These are phyloP conservation scores for Heterodera carotae DNA, from an alignment of 1,140 invertebrate genomes.

Conservation along the genomic window DNA sequence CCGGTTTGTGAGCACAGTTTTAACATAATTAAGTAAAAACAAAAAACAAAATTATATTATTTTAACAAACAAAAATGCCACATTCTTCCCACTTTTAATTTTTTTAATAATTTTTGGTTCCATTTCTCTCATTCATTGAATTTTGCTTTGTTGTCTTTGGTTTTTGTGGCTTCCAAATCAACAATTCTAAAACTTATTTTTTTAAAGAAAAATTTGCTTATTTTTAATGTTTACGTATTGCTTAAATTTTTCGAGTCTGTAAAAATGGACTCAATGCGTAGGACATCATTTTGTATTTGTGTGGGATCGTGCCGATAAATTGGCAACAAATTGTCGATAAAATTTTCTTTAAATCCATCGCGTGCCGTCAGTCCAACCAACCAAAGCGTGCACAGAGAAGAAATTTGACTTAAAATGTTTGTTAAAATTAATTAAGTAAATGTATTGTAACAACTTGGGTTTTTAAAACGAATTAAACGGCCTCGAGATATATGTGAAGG, in stretches of 20 bases:
- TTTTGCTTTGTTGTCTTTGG: neutral
- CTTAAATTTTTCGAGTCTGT: neutral
- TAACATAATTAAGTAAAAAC: no score
- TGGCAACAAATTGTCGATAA: neutral
- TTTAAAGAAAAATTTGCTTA: neutral
- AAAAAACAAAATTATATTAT: no score
- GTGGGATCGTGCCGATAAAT: neutral
- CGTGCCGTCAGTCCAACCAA: slow-evolving; percentile 5
- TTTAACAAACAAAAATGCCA: no score
- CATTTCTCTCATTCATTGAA: no score
- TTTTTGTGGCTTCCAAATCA: neutral
- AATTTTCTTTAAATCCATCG: neutral
- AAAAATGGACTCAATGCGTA: neutral
- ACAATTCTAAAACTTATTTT: neutral
- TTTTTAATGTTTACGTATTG: neutral
- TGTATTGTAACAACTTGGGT: no score
- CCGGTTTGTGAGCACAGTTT: no score
- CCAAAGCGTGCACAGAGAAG: slow-evolving; percentile 9
- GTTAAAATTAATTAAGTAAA: no score
- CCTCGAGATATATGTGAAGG: no score
- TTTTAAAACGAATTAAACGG: no score
- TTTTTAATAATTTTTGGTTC: no score
- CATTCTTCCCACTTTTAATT: no score
- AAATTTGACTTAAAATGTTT: slow-evolving; percentile 1
- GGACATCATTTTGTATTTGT: neutral